These are phyloP conservation scores for Decapterus maruadsi DNA, from an alignment of 2,797 vertebrate genomes.

Conservation along the genomic window DNA sequence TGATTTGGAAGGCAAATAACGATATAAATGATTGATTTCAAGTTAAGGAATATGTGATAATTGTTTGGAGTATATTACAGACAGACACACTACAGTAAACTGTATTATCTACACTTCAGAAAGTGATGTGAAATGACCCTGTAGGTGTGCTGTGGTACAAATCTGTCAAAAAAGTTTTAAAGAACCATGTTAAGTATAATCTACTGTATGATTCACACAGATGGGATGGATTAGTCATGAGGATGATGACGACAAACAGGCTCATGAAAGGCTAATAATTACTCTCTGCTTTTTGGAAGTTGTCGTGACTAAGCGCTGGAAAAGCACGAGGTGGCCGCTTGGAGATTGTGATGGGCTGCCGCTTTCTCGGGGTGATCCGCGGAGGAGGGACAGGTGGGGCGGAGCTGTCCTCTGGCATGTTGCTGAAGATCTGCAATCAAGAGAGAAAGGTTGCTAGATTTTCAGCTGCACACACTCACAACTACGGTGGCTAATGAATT, in stretches of 20 bases:
- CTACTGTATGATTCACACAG: slow-evolving; percentile 24
- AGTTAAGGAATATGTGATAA: slow-evolving; percentile 29
- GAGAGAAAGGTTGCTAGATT: slow-evolving; percentile 8
- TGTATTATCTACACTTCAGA: slow-evolving; percentile 21
- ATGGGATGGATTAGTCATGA: slow-evolving; percentile 53
- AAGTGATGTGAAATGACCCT: slow-evolving; percentile 48
- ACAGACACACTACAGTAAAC: slow-evolving; percentile 40
- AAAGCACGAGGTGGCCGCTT: slow-evolving; percentile 91
- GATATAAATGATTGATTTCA: not conserved
- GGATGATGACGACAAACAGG: slow-evolving; percentile 59
- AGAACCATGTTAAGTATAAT: slow-evolving; percentile 10
- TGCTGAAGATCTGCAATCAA: slow-evolving; percentile 90
- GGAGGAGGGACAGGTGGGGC: slow-evolving; percentile 93
- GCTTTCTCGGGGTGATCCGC: slow-evolving; percentile 90
- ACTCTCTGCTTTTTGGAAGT: slow-evolving; percentile 87
- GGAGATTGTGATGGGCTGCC: slow-evolving; percentile 98
- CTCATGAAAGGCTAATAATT: slow-evolving; percentile 74
- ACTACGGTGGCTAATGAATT: not conserved
- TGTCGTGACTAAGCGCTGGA: slow-evolving; percentile 81
- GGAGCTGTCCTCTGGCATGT: slow-evolving; percentile 89
- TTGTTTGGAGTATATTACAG: slow-evolving; percentile 14
- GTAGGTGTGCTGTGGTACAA: slow-evolving; percentile 22
- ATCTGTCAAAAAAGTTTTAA: slow-evolving; percentile 9
- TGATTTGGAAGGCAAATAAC: slow-evolving; percentile 40
- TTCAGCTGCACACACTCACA: not conserved